Evolutionary conservation across 2,888 invertebrate species (phyloP).

Genomic region (Papilio demoleus): DNA sequence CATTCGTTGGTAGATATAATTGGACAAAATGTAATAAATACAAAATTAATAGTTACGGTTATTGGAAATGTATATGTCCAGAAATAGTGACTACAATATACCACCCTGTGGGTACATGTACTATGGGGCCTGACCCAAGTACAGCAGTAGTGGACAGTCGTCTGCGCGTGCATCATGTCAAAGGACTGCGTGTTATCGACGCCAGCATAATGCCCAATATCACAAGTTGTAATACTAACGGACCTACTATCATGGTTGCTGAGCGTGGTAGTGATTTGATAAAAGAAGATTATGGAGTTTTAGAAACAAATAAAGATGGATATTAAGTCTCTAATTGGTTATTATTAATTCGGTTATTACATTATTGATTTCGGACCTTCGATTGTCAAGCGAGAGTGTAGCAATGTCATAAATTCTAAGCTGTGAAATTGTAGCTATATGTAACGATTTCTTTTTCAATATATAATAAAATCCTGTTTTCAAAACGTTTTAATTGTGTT

Average conservation of each 20-base stretch:
- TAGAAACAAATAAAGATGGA: not conserved
- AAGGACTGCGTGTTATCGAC: constrained; percentile 87
- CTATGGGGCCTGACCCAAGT: constrained; percentile 78
- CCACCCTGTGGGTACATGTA: constrained; percentile 87
- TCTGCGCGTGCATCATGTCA: constrained; percentile 85
- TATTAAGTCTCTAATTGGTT: not conserved
- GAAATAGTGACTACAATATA: constrained; percentile 82
- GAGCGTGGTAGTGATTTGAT: constrained; percentile 90
- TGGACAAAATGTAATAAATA: constrained; percentile 56
- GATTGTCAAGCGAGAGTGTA: no score
- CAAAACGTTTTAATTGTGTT: no score
- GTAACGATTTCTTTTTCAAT: no score
- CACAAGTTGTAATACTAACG: constrained; percentile 91
- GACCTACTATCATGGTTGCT: constrained; percentile 90
- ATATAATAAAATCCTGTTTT: no score
- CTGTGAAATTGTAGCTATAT: no score
- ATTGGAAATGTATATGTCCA: constrained; percentile 67
- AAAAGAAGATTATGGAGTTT: constrained; percentile 70
- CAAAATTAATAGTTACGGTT: constrained; percentile 55
- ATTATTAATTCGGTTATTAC: no score
- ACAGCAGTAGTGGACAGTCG: constrained; percentile 77
- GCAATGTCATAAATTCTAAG: no score
- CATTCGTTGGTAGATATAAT: constrained; percentile 54
- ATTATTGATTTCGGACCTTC: no score
- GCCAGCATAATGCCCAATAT: constrained; percentile 91